A percentile compares a stretch with the other conserved stretches of the same genome.
Conservation (phyloP, 1,140 invertebrate species). For the Drosophila repletoides region DNA sequence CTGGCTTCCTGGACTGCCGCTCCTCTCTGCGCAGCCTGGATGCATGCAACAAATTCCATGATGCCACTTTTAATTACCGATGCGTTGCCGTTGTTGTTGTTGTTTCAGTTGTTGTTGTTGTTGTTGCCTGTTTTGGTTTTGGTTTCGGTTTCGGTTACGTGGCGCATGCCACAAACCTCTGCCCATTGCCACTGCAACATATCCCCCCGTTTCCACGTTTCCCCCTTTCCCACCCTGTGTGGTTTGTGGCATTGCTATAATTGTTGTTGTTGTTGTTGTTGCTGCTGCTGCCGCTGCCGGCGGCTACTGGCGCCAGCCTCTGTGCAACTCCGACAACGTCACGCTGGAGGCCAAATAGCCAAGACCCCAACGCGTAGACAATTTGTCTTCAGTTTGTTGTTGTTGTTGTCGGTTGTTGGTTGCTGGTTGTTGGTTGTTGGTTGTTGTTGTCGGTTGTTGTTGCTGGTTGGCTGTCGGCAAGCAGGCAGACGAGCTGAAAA, state of each 20-base stretch:
- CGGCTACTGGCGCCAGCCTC: conserved; percentile 49
- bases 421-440: conserved; percentile 25
- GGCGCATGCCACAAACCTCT: conserved; percentile 70
- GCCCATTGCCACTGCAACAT: conserved; percentile 45
- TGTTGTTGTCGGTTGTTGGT: conserved; percentile 15
- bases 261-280: conserved; percentile 56
- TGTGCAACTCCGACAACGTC: conserved; percentile 60
- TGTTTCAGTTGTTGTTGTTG: conserved; percentile 51
- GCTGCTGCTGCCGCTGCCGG: conserved; percentile 65
- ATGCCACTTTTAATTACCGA: conserved; percentile 61
- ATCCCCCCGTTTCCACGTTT: background rate
- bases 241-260: conserved; percentile 44
- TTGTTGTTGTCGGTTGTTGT: conserved; percentile 26
- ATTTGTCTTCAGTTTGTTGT: conserved; percentile 69
- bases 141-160: conserved; percentile 55
- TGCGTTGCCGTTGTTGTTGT: conserved; percentile 52
- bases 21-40: background rate
- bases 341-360: conserved; percentile 77
- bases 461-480: conserved; percentile 13
- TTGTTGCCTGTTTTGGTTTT: conserved; percentile 58
- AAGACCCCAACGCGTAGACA: conserved; percentile 78
- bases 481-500: conserved; percentile 24
- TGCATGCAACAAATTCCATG: conserved; percentile 41
- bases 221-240: conserved; percentile 4
- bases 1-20: too few species aligned